Base-by-base conservation (phyloP, 2,113 vertebrate genomes). In the Pyxicephalus adspersus region DNA sequence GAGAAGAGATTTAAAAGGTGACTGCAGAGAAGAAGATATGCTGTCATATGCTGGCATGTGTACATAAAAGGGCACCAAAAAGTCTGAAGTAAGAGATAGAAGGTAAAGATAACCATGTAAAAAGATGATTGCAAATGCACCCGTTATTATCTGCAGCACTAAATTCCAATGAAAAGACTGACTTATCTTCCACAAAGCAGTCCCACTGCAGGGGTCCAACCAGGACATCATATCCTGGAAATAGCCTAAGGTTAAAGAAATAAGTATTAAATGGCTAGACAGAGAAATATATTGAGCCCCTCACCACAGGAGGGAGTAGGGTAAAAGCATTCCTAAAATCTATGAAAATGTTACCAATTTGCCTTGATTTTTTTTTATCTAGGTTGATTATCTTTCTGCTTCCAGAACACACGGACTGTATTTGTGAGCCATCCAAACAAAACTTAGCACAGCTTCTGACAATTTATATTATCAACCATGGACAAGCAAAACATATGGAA, bases 401-500 rank as follows among this genome's bases (percentile, higher is more conserved):
- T 64, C 34, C 60, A 34, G 77, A 80, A 84, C 52, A 55, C 52
- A 66, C 0, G 0, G 73, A n/a, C 54, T 82, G 86, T 84, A 84
- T 80, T 84, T 63, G 81, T 80, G 70, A 23, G 80, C 58, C 87
- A 83, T 64, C 76, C 25, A 86, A 58, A 63, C 79, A 83, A 83
- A 11, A 57, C 58, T 64, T 85, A 85, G 16, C 84, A 84, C 83
- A 86, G 85, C 25, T 87, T 87, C 38, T 31, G 74, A 77, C 51
- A 81, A 68, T 86, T 86, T 84, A 83, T 64, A 61, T 77, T 52
- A 45, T 83, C 65, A 83, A 25, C 25, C 86, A 80, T 8, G 83
- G 77, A 83, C 84, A 85, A 85, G 19, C 19, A 87, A 86, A 86
- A 87, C 77, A 87, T 84, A 85, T 31, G 74, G 77, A 81, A 66